Evolutionary conservation across 2,888 invertebrate genomes (phyloP).

Genomic region (Agriopis aurantiaria): DNA sequence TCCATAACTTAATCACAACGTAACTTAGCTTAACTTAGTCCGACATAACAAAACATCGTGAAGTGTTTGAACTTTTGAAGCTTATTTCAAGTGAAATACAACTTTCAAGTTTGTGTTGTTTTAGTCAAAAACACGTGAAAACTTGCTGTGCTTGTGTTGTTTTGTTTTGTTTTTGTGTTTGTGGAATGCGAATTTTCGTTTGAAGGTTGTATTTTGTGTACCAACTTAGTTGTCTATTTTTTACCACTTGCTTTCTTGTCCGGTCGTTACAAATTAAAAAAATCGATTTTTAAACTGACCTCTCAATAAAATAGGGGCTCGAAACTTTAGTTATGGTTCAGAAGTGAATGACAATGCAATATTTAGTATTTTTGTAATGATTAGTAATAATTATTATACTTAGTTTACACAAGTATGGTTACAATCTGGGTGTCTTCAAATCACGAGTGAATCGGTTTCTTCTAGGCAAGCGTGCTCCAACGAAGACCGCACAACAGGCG

Average conservation of each 20-base stretch:
- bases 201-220: conserved; percentile 42
- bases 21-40: conserved; percentile 22
- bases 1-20: conserved; percentile 57
- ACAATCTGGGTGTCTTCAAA: too few relatives aligned
- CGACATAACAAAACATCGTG: conserved; percentile 28
- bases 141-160: conserved; percentile 34
- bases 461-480: too few relatives aligned
- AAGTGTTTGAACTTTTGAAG: conserved; percentile 22
- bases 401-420: too few relatives aligned
- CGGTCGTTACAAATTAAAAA: conserved; percentile 22
- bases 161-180: conserved; percentile 55
- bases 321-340: too few relatives aligned
- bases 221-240: conserved; percentile 9
- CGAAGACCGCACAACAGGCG: too few relatives aligned
- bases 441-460: too few relatives aligned
- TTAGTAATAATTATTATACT: too few relatives aligned
- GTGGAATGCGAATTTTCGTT: conserved; percentile 62
- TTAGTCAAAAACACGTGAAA: conserved; percentile 33
- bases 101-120: conserved; percentile 14
- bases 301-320: too few relatives aligned
- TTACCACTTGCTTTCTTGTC: conserved; percentile 17
- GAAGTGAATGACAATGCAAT: too few relatives aligned
- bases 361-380: too few relatives aligned
- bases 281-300: too few relatives aligned
- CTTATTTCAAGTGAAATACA: not conserved